Evolutionary conservation across 2,113 vertebrate species (phyloP), one percentile per base, ranked within the genome.

Genomic region (Chauna torquata): DNA sequence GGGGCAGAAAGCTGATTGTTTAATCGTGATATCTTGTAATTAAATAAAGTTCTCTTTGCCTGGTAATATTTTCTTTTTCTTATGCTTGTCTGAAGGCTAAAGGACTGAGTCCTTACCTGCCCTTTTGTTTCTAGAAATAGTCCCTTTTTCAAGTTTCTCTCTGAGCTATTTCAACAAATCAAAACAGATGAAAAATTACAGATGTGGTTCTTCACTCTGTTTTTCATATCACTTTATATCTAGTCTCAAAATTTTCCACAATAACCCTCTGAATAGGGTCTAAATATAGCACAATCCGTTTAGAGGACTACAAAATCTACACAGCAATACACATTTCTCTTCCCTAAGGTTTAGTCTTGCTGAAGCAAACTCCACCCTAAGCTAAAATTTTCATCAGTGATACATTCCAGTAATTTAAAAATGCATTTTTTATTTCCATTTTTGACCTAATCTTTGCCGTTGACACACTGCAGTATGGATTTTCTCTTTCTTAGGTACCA

Each of bases 161-260:
- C 0, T 12, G 38, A 61, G 3, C 25, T n/a, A 62, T 68, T 89
- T 70, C 77, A 89, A 91, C 28, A 81, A 94, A n/a, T 42, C 8
- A 28, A 72, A 78, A 82, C 17, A 65, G 30, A 23, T 72, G 11
- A 61, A 55, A 18, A 79, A 50, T 57, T 54, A 64, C 9, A 38
- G 32, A 5, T 62, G 20, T 54, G 11, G 25, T 36, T 81, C 30
- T 47, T 50, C n/a, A 10, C n/a, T 81, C 0, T 1, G 0, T 68
- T 83, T 90, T 86, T 58, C n/a, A 45, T 58, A 55, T 68, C 59
- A 4, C 8, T 91, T 3, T 24, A 7, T 6, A 68, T 32, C 9
- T 94, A n/a, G 62, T 32, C 15, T 66, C 25, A 86, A 45, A 0
- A 6, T 71, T 42, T 74, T 81, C 50, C 17, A 34, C 30, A 57